Evolutionary conservation across 2,888 invertebrate species (phyloP), one percentile per base, ranked within the genome.

Genomic region (Limnephilus lunatus): DNA sequence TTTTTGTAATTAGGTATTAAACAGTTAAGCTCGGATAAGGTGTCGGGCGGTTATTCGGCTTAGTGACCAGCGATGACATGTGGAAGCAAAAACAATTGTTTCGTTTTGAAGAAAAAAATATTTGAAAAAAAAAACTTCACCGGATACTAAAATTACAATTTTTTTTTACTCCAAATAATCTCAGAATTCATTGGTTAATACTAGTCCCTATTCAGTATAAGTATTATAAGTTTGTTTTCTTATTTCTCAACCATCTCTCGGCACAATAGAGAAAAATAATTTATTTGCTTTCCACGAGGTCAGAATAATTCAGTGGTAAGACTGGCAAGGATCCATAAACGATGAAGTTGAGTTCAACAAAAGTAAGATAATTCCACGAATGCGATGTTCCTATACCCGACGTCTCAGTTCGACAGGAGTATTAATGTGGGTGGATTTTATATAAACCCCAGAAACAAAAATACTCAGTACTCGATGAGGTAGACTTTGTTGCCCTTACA

Each of bases 371-470:
- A 90, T 39, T 39, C 39, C 44, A 89, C 30, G 30, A 87, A 39
- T 19, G 81, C 90, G 44, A 31, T 48, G 90, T 82, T 82, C 31
- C 90, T 82, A 48, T 31, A 82, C 82, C 82, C 81, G 82, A 44
- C 12, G 53, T 25, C 31, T 44, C 48, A n/a, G 90, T 44, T 82
- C 82, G 82, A 44, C 90, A 90, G 90, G 2, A 90, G 82, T 82
- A 82, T 90, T 90, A 82, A 90, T 90, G 82, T 31, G 82, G 53
- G 82, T n/a, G 82, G 48, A 44, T 90, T 90, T 89, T 80, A 89
- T 39, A 81, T 89, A 89, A 68, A 80, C 32, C 80, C 31, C 9
- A 81, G 35, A 15, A 35, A 89, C 35, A 89, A 89, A 89, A 89
- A 81, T 39, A 89, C 32, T 35, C 86, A 30, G 68, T n/a, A 68